Base-by-base conservation (phyloP, 2,888 invertebrate genomes). In the Invenusta paracnida region DNA sequence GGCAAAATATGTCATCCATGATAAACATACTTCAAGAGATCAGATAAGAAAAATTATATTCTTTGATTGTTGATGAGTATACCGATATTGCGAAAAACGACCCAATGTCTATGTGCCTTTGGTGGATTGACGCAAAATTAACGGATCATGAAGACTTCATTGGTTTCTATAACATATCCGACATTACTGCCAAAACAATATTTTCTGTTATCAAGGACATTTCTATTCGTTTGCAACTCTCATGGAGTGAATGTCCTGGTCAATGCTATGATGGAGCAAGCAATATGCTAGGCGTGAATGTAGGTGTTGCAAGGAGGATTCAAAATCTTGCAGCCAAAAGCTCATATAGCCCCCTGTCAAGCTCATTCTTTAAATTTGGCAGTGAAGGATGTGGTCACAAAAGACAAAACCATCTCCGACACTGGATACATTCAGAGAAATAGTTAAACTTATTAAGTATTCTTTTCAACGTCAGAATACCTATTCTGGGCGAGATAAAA, bases 161-260 rank as follows among this genome's bases (percentile, higher is more conserved):
- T 82, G 82, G 82, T 30, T 82, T 82, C 29, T 82, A 82, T 82
- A 17, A 82, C 13, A 17, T 82, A 17, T 28, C 29, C 27, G 82
- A 82, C 48, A 82, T 82, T 28, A 82, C 5, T 82, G 82, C 82
- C 2, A 28, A 82, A 2, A 82, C 82, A 82, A 27, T 82, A n/a
- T 82, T 82, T 82, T 82, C 82, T 82, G 82, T 30, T 30, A 82
- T 82, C 82, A 82, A 82, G n/a, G 29, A 82, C 82, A 82, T 82
- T 30, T 5, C 48, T 30, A 17, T 82, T n/a, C 30, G 82, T 11
- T 82, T 82, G 31, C 82, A 82, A 30, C 82, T 82, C 30, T 23
- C 82, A 30, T 25, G 29, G 31, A 82, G 28, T 79, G 28, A 79
- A 2, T 79, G 81, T 28, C 17, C 17, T 17, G 66, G 66, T 17